These are phyloP conservation scores for Callipepla squamata DNA, from an alignment of 2,113 vertebrate species.

Conservation along the genomic window DNA sequence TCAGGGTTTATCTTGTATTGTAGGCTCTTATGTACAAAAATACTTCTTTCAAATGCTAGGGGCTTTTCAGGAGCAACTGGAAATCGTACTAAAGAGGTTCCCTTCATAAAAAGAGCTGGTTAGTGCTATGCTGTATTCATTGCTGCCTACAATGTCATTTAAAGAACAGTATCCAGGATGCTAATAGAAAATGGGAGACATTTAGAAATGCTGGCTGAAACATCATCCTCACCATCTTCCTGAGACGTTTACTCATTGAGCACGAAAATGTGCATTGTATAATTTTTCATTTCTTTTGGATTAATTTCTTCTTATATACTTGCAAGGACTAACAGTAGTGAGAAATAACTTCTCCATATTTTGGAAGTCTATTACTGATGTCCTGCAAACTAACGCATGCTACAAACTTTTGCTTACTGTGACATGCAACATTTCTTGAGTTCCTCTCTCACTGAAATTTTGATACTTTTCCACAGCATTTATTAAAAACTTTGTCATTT, in stretches of 20 bases:
- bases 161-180: not conserved
- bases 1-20: not conserved
- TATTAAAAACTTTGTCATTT: not conserved
- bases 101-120: slow-evolving; percentile 21
- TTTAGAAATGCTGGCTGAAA: not conserved
- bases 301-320: not conserved
- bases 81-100: not conserved
- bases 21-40: not conserved
- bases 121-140: not conserved
- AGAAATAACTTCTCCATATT: not conserved
- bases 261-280: not conserved
- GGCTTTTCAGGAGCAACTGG: not conserved
- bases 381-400: not conserved
- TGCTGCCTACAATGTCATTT: not conserved
- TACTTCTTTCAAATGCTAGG: slow-evolving; percentile 1
- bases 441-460: not conserved
- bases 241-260: not conserved
- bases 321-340: not conserved
- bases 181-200: not conserved
- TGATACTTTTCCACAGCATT: not conserved
- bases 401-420: not conserved
- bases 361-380: not conserved
- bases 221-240: not conserved
- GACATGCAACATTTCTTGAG: not conserved
- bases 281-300: not conserved